Evolutionary conservation across 2,888 invertebrate species (phyloP), one percentile per base, ranked within the genome.

Genomic region (Napeogenes sylphis): DNA sequence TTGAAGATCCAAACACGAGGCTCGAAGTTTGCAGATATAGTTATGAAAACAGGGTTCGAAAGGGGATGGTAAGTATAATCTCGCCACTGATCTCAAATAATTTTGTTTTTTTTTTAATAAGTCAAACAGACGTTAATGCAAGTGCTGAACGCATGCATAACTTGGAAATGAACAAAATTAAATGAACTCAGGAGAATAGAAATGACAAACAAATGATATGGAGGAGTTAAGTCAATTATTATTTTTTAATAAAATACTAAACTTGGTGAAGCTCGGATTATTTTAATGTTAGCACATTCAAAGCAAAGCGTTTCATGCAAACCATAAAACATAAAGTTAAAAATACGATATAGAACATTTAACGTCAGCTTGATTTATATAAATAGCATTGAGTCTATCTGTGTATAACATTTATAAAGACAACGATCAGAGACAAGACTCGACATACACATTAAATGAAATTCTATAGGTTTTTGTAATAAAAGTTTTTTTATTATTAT

Each of bases 21-120:
- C 80, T 72, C 82, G 80, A 80, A 80, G 75, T 76, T 79, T 77
- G 78, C 70, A 77, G 75, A 72, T 71, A 71, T 55, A 75, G 74
- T 66, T 68, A 72, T 69, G 71, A 75, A 71, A 71, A 73, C 71
- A 75, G 71, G 70, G 62, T 62, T 66, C 69, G 70, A 71, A 70
- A 69, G 71, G 73, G 68, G 60, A 70, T 71, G 64, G 69, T 72
- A 69, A 75, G 76, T 76, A 85, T 87, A 88, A 87, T 87, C 90
- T 90, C 89, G 90, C 86, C 90, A 78, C 90, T 90, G 90, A 90
- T 90, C 89, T 89, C 87, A 88, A 80, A 82, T 89, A 88, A 88
- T 85, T 89, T 87, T 85, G 85, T 76, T 68, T 70, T 60, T 61
- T 67, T 65, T 64, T 53, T 61, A 59, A 70, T 71, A 75, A 76